Base-by-base conservation (phyloP, 2,888 invertebrate species). In the Morinoia aosen region DNA sequence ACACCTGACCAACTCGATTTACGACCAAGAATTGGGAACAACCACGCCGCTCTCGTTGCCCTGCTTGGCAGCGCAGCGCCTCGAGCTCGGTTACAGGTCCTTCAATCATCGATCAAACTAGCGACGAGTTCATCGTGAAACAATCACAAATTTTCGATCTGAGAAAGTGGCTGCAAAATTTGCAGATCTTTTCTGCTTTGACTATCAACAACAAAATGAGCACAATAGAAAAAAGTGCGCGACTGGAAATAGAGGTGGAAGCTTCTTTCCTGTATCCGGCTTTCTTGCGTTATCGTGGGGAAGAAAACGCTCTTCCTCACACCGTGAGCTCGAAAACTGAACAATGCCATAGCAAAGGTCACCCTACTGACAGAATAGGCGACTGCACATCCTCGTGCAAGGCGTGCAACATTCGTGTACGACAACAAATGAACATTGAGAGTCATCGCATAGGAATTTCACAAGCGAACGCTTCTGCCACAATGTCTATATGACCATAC, bases 291-390 rank as follows among this genome's bases (percentile, higher is more conserved):
- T 76, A 76, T 76, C 25, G 76, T 16, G 76, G 33, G 19, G 76
- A 76, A 76, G 25, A 76, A 76, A 76, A 76, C 25, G 8, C 25
- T 76, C 76, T 16, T 16, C 25, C 33, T 16, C 76, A 33, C 76
- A 76, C 76, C 76, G 76, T 33, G 2, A 76, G 76, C 76, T 76
- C 25, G 76, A 76, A 76, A 76, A 76, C 76, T 10, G 76, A 76
- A 76, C 76, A 76, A 76, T 76, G 76, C 76, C 76, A 16, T 76
- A 76, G 76, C 76, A 76, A 76, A 76, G 76, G 76, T 76, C 76
- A 76, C 76, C 25, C 25, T 76, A 76, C 76, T 10, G 76, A 33
- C 33, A 8, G 76, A 16, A 33, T 10, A 3, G 16, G 76, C 76
- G 76, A 16, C 33, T 16, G 16, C 76, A 33, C 76, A 33, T 76